Evolutionary conservation across 2,113 vertebrate genomes (phyloP).

Genomic region (Polypterus bichir): DNA sequence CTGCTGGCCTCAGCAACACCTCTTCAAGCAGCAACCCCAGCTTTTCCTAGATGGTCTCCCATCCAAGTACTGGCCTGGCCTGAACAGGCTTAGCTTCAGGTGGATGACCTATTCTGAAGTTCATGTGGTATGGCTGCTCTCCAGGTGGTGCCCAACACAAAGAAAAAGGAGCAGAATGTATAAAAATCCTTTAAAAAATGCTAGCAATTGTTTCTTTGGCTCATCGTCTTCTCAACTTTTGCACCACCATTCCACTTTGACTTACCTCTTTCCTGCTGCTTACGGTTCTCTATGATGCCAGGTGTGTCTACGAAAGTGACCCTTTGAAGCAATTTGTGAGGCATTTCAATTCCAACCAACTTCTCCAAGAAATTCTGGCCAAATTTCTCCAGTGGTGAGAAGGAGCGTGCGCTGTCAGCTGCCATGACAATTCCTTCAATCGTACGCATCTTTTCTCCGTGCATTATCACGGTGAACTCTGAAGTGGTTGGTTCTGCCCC

Average conservation of each 20-base stretch:
- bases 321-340: constrained; percentile 86
- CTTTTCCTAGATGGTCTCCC: too few relatives aligned
- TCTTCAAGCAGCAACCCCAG: too few relatives aligned
- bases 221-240: too few relatives aligned
- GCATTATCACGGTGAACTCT: constrained; percentile 95
- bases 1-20: too few relatives aligned
- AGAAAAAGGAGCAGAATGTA: too few relatives aligned
- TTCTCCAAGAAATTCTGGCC: constrained; percentile 96
- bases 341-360: constrained; percentile 90
- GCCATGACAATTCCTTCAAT: constrained; percentile 97
- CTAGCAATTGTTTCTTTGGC: too few relatives aligned
- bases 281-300: constrained; percentile 95
- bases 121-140: too few relatives aligned
- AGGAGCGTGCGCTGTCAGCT: constrained; percentile 85
- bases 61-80: too few relatives aligned
- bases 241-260: neutral
- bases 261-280: constrained; percentile 94
- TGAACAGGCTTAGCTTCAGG: too few relatives aligned
- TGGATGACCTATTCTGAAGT: too few relatives aligned
- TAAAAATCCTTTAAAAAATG: too few relatives aligned
- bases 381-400: constrained; percentile 92
- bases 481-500: constrained; percentile 96
- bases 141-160: too few relatives aligned
- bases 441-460: constrained; percentile 87
- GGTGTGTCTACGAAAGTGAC: constrained; percentile 94